These are phyloP conservation scores for Crambe crambe DNA, from an alignment of 37 sponge, comb jelly and placozoan species.

Conservation along the genomic window DNA sequence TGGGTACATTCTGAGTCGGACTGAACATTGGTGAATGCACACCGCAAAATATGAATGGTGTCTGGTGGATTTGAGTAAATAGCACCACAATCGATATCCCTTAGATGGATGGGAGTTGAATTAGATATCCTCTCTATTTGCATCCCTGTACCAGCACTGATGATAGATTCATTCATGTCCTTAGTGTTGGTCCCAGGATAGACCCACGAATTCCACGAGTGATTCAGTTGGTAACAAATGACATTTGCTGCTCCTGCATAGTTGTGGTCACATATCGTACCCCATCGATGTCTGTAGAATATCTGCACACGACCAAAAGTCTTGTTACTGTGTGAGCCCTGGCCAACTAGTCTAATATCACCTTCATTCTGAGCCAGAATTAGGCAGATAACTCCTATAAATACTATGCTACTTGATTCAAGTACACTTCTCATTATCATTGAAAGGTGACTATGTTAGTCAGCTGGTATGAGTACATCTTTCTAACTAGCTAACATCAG, in stretches of 20 bases:
- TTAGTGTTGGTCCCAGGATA: background rate
- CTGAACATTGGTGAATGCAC: background rate
- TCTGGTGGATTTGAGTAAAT: background rate
- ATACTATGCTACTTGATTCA: too few species aligned
- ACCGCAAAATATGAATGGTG: constrained; percentile 7
- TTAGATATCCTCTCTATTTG: background rate
- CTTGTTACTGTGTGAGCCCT: background rate
- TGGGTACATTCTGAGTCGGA: constrained; percentile 1
- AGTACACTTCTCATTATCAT: too few species aligned
- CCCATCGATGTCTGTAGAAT: background rate
- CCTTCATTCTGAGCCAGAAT: background rate
- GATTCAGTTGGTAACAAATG: constrained; percentile 6
- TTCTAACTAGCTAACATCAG: too few species aligned
- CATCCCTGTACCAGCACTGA: background rate
- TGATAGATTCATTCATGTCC: background rate
- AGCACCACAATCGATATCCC: constrained; percentile 13
- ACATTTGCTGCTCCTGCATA: constrained; percentile 14
- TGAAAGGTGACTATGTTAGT: too few species aligned
- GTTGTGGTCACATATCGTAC: constrained; percentile 12
- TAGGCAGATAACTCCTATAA: too few species aligned
- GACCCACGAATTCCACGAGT: background rate
- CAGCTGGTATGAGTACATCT: too few species aligned
- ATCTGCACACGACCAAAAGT: background rate
- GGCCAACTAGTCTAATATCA: background rate
- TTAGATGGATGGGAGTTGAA: background rate